Conservation (phyloP, 2,888 invertebrate species). For the Acleris holmiana region DNA sequence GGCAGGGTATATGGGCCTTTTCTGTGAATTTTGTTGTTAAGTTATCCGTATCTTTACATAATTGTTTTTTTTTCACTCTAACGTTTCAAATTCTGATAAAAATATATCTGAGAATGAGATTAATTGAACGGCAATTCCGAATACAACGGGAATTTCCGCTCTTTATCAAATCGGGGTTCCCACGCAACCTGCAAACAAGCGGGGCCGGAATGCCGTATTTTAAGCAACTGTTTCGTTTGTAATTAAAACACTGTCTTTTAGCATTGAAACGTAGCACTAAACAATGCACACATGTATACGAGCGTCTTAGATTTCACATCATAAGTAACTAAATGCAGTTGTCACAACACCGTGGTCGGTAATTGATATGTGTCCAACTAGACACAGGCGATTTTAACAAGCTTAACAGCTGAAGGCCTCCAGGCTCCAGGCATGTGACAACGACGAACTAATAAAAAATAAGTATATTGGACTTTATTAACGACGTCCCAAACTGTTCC, state of each 20-base stretch:
- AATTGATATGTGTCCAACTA: constrained; percentile 42
- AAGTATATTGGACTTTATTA: constrained; percentile 54
- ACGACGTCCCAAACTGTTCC: constrained; percentile 49
- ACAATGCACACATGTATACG: background rate
- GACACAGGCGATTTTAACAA: constrained; percentile 55
- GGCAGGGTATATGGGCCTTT: too few species aligned
- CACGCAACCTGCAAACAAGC: constrained; percentile 1
- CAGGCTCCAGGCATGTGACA: constrained; percentile 48
- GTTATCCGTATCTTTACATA: too few species aligned
- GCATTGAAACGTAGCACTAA: background rate
- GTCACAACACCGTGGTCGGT: background rate
- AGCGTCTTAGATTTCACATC: constrained; percentile 13
- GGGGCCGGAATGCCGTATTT: background rate
- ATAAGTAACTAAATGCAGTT: constrained; percentile 2
- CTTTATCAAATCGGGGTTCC: constrained; percentile 12
- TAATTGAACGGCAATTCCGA: too few species aligned
- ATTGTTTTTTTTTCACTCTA: too few species aligned
- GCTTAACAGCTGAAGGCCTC: constrained; percentile 62
- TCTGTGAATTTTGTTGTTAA: too few species aligned
- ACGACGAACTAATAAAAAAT: constrained; percentile 58
- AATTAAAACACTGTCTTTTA: constrained; percentile 1
- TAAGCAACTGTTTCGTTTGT: constrained; percentile 7
- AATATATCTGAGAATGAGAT: too few species aligned
- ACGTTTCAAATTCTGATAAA: too few species aligned
- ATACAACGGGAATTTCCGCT: constrained; percentile 22